Base-by-base conservation (phyloP, 2,797 vertebrate species). In the Ataeniobius toweri region DNA sequence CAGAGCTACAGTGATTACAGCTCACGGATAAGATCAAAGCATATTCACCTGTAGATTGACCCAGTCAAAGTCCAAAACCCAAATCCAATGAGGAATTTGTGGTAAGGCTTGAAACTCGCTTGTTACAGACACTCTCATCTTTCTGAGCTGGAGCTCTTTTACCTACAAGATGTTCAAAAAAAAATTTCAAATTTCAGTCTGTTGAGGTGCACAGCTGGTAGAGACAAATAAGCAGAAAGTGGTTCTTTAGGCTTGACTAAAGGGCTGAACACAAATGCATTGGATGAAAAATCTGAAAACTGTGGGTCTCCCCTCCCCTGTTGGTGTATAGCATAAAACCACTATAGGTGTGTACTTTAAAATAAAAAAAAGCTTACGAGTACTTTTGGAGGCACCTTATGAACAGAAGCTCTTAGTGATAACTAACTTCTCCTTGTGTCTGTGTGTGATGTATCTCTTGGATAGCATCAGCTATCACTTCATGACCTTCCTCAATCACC, bases 401-500 rank as follows among this genome's bases (percentile, higher is more conserved):
- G 36, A 16, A 73, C 71, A n/a, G 24, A 73, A 59, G 14, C 24
- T 26, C 10, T 28, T 65, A 31, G 12, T 36, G 41, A 56, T 20
- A 39, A 74, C 50, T 55, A 10, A 46, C 6, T 18, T 4, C 12
- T 36, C 36, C 36, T 36, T 36, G 36, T 46, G 8, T 4, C 46
- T 6, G 6, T 1, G 6, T 61, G 24, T 58, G 46, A 59, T 36
- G 14, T 67, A 50, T 63, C 41, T 73, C 53, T 75, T 69, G 3
- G 24, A 51, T 3, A 24, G 7, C 46, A 46, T 76, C 2, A 61
- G 39, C 70, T 75, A 39, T 3, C 41, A 13, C 10, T 48, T 14
- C 28, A 68, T 80, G 24, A 69, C 26, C 31, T 75, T 83, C 44
- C 50, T 79, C 13, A 16, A 28, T 44, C 58, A 24, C 28, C 36